These are phyloP conservation scores for Chascanopsetta lugubris DNA, from an alignment of 2,113 vertebrate genomes.

Conservation along the genomic window DNA sequence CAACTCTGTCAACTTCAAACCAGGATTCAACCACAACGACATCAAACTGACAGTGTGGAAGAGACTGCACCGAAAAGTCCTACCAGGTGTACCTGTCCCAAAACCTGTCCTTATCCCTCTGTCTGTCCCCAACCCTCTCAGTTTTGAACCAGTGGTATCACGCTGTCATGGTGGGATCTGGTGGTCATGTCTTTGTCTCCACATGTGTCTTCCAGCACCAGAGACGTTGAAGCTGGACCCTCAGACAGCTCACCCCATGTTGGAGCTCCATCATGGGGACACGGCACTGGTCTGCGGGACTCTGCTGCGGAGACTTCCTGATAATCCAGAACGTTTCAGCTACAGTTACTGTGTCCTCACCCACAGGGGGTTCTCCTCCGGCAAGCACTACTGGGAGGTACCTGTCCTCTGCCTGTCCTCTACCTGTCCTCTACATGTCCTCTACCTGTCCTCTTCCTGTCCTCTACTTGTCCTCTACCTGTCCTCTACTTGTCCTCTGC, in stretches of 20 bases:
- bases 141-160: neutral
- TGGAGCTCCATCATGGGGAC: slow-evolving; percentile 78
- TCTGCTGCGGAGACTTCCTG: neutral
- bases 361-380: neutral
- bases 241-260: slow-evolving; percentile 82
- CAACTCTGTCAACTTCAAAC: neutral
- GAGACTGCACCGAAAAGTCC: neutral
- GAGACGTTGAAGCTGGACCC: slow-evolving; percentile 85
- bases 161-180: neutral
- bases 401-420: neutral
- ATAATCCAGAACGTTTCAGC: neutral
- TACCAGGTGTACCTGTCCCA: neutral
- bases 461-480: no score
- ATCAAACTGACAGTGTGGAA: neutral
- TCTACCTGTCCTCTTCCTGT: no score
- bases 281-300: neutral
- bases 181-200: neutral
- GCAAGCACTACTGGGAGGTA: slow-evolving; percentile 1
- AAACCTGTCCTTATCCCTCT: neutral
- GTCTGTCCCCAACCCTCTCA: neutral
- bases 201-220: slow-evolving; percentile 65
- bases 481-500: no score
- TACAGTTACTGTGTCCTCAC: neutral
- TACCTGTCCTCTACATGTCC: no score
- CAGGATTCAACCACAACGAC: neutral